phyloP scores from a whole-genome alignment of 2,888 invertebrate species.

The Argyra leucocephala region DNA sequence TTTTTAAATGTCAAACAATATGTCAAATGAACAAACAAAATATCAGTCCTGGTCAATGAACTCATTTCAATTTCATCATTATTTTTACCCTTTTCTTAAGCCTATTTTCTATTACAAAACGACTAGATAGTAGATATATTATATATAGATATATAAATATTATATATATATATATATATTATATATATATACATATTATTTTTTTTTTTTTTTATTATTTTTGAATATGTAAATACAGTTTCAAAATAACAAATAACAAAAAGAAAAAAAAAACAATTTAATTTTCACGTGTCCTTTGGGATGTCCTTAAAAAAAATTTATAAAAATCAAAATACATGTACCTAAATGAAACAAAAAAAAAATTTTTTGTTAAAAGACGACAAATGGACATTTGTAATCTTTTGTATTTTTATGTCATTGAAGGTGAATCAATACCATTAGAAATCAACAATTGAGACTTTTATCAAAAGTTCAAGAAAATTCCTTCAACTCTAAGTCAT shows the following conservation, averaged over 20 bases:
- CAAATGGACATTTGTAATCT: slow-evolving; percentile 6
- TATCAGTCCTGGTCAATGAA: too few relatives aligned
- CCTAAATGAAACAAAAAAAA: too few relatives aligned
- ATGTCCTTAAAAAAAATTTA: not conserved
- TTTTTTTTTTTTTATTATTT: too few relatives aligned
- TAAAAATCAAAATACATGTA: too few relatives aligned
- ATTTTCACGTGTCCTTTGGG: slow-evolving; percentile 4
- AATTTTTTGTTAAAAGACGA: not conserved
- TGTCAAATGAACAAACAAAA: not conserved
- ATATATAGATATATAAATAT: not conserved
- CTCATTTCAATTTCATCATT: too few relatives aligned
- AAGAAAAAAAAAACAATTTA: not conserved
- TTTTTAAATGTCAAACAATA: slow-evolving; percentile 3
- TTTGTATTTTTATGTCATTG: not conserved
- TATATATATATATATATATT: not conserved
- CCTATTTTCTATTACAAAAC: too few relatives aligned
- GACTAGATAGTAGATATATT: too few relatives aligned
- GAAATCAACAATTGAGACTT: too few relatives aligned
- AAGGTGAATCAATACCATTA: not conserved
- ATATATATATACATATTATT: too few relatives aligned
- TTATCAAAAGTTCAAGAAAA: too few relatives aligned
- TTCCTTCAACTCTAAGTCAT: too few relatives aligned
- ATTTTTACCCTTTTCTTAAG: too few relatives aligned
- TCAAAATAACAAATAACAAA: not conserved
- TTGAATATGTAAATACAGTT: not conserved